Evolutionary conservation across 2,797 vertebrate genomes (phyloP).

Genomic region (Rousettus madagascariensis): DNA sequence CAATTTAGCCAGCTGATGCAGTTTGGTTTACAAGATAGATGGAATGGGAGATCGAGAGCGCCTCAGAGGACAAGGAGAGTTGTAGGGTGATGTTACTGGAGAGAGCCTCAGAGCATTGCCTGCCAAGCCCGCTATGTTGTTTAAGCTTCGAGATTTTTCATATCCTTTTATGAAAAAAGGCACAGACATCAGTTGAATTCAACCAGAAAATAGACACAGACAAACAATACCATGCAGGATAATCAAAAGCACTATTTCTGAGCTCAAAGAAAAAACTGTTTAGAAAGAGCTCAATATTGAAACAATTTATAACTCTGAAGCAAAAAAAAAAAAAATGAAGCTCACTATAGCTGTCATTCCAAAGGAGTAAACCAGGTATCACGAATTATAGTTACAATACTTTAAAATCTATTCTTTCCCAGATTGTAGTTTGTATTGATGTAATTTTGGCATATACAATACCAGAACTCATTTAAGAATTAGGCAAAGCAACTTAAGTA

Average conservation of each 20-base stretch:
- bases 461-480: slow-evolving; percentile 50
- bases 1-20: slow-evolving; percentile 81
- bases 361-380: slow-evolving; percentile 60
- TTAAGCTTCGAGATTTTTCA: slow-evolving; percentile 98
- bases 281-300: slow-evolving; percentile 78
- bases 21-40: slow-evolving; percentile 93
- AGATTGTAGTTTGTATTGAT: not conserved
- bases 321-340: slow-evolving; percentile 29
- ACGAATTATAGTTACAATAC: not conserved
- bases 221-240: slow-evolving; percentile 88
- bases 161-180: slow-evolving; percentile 94
- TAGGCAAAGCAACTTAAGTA: slow-evolving; percentile 71
- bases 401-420: slow-evolving; percentile 21
- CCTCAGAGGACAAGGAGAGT: slow-evolving; percentile 95
- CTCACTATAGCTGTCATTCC: slow-evolving; percentile 39
- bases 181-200: slow-evolving; percentile 91
- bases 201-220: slow-evolving; percentile 89
- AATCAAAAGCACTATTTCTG: slow-evolving; percentile 78
- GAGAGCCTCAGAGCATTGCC: slow-evolving; percentile 94
- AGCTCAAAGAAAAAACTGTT: slow-evolving; percentile 66
- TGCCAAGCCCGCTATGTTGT: slow-evolving; percentile 95
- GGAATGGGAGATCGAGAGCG: slow-evolving; percentile 95
- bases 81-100: slow-evolving; percentile 95
- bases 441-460: slow-evolving; percentile 43
- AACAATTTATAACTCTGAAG: slow-evolving; percentile 63